Evolutionary conservation across 2,797 vertebrate genomes (phyloP), one percentile per base, ranked within the genome.

Genomic region (Muraenolepis orangiensis): DNA sequence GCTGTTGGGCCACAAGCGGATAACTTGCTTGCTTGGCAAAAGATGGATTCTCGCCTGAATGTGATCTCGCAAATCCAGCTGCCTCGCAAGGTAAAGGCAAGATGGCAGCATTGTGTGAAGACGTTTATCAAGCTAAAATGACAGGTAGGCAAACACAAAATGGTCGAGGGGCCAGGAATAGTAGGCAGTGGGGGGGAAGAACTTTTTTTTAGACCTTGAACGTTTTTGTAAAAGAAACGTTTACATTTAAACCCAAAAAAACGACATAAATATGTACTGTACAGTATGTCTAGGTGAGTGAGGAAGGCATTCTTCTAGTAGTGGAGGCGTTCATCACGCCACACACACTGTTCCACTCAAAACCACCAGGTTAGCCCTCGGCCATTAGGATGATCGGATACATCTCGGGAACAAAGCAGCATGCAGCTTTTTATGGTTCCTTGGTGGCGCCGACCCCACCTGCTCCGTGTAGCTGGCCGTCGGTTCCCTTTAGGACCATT

Each of bases 401-500:
- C 81, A 13, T 80, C 74, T 30, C 20, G 72, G 76, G 84, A 83
- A 75, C 64, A 11, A 70, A 74, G 66, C 28, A n/a, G 0, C 36
- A 61, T 72, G 69, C 75, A 85, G 70, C n/a, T 66, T 79, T 7
- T 3, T 77, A 77, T 82, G 81, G 79, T 87, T 32, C 16, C 16
- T 82, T 85, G 83, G 84, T 78, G 86, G 86, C 32, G 70, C 69
- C 12, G 6, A 72, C 81, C 78, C 76, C 84, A 89, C 82, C 82
- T 72, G 78, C 57, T 73, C 72, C 46, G 69, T 70, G 64, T 67
- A 51, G 70, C 72, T n/a, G 2, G 40, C 79, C 67, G 79, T 82
- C 78, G 74, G 78, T 61, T 84, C 75, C 76, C 66, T 75, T 76
- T 85, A 75, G 73, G 71, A 73, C n/a, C 64, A 69, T 61, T 69